These are phyloP conservation scores for Hermetia illucens DNA, from an alignment of 1,140 invertebrate species.

Conservation along the genomic window DNA sequence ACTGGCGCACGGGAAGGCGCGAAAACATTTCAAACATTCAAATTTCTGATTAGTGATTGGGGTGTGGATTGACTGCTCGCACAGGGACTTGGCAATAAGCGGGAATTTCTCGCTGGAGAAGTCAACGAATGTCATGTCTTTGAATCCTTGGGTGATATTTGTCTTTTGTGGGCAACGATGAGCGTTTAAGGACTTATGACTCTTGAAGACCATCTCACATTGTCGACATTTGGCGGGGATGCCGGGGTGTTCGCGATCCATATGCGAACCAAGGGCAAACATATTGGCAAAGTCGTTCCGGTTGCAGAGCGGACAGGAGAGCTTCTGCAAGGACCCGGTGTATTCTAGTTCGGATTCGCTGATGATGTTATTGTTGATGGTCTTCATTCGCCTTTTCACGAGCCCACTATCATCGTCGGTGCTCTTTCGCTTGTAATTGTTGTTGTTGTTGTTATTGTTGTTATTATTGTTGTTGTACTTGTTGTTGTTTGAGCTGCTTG, in stretches of 20 bases:
- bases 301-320: conserved; percentile 42
- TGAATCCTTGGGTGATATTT: conserved; percentile 42
- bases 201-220: conserved; percentile 55
- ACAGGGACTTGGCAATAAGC: conserved; percentile 54
- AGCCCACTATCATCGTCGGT: conserved; percentile 8
- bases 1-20: conserved; percentile 58
- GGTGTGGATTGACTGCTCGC: conserved; percentile 51
- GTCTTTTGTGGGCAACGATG: conserved; percentile 36
- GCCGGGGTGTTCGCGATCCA: conserved; percentile 56
- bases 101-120: conserved; percentile 66
- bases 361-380: conserved; percentile 18
- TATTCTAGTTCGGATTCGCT: conserved; percentile 1
- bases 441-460: conserved; percentile 9
- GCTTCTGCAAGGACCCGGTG: conserved; percentile 7
- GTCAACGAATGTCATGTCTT: conserved; percentile 63
- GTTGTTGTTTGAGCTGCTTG: conserved; percentile 13
- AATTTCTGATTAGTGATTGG: conserved; percentile 47
- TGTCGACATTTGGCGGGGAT: conserved; percentile 50
- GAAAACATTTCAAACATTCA: conserved; percentile 53
- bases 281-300: conserved; percentile 43
- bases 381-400: conserved; percentile 15
- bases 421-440: conserved; percentile 15
- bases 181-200: conserved; percentile 47
- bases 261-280: conserved; percentile 45
- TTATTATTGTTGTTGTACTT: conserved; percentile 11